Conservation (phyloP, 30 jellyfish, hydroid and myxozoan genomes). For the Pseudorhiza aurosa region DNA sequence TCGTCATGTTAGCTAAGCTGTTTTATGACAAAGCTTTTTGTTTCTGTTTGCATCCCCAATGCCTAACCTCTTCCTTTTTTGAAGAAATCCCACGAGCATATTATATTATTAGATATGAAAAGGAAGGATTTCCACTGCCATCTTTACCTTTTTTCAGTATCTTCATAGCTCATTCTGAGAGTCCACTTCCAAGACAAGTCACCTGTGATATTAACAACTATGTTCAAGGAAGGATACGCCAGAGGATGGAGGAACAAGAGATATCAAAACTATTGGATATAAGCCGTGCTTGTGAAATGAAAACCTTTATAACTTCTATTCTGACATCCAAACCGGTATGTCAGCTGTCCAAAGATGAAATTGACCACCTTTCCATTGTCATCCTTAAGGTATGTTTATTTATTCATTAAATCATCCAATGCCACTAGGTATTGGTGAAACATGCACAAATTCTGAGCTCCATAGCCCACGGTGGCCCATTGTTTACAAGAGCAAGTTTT, state of each 20-base stretch:
- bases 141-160: slow-evolving; percentile 3
- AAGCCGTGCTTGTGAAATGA: slow-evolving; percentile 34
- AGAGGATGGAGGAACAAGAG: background rate
- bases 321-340: slow-evolving; percentile 48
- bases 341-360: slow-evolving; percentile 28
- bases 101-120: too few relatives aligned
- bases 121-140: too few relatives aligned
- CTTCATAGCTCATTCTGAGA: slow-evolving; percentile 7
- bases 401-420: too few relatives aligned
- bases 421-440: too few relatives aligned
- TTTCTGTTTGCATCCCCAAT: too few relatives aligned
- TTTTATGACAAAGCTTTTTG: too few relatives aligned
- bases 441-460: too few relatives aligned
- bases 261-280: slow-evolving; percentile 1
- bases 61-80: too few relatives aligned
- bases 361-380: slow-evolving; percentile 26
- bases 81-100: too few relatives aligned
- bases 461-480: too few relatives aligned
- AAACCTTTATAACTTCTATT: background rate
- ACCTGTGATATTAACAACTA: slow-evolving; percentile 12
- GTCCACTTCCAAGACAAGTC: slow-evolving; percentile 24
- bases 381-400: slow-evolving; percentile 56
- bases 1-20: too few relatives aligned
- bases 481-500: too few relatives aligned
- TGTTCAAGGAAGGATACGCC: background rate